Base-by-base conservation (phyloP, 2,113 vertebrate genomes). In the Zapornia atra region DNA sequence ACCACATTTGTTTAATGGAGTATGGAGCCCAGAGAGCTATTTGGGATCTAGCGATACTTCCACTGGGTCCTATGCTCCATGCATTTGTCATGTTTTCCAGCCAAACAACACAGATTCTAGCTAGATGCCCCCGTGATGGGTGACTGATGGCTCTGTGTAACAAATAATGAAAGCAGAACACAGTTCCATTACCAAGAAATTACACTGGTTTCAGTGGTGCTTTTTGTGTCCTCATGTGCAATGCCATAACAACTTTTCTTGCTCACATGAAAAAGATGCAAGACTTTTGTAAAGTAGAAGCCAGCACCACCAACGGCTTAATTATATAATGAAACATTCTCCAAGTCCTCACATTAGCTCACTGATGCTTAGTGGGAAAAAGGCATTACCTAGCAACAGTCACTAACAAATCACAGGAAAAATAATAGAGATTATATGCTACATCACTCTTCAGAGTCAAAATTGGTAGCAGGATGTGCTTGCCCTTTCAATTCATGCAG, bases 371-470 rank as follows among this genome's bases (percentile, higher is more conserved):
- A 93, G 86, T 84, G 86, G 82, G 84, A 79, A 86, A 93, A 96
- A 97, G 77, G 72, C 79, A 97, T 97, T 93, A 94, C 97, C 93
- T 98, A 98, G 98, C 97, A 98, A 97, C 96, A 78, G 93, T 94
- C 72, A 96, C 94, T 91, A 96, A 95, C 95, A 97, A 97, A 97
- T 86, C 61, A 57, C 80, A 95, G 60, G 85, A 91, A 94, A 95
- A 97, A 93, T 75, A 96, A 95, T 61, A 82, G 83, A 92, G 89
- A 95, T 84, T 76, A 92, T 53, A 53, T 77, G 46, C 90, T 82
- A 68, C 66, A 75, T 90, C 82, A 86, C 86, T 95, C 91, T 42
- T 56, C 21, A 38, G 50, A 96, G 92, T 95, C 85, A 93, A 94
- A 97, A 96, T 24, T 77, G 94, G 95, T 85, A 94, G 81, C 68